Conservation (phyloP, 30 jellyfish, hydroid and myxozoan genomes). For the Aurelia aurita complex sp. Pacific region DNA sequence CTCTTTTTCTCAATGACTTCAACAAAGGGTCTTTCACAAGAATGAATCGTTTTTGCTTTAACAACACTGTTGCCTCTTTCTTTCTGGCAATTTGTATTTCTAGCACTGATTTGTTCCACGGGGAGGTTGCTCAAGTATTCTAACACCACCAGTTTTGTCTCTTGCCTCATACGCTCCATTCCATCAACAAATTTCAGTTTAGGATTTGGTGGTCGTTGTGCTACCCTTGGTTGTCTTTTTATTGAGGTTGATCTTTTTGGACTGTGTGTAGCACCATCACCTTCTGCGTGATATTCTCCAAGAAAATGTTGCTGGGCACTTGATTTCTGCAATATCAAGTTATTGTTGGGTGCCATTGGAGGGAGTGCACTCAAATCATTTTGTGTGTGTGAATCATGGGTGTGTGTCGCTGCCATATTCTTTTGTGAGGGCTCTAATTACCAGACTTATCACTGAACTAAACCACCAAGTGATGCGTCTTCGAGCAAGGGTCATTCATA, state of each 20-base stretch:
- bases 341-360: too few relatives aligned
- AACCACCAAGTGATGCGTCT: too few relatives aligned
- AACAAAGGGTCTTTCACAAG: constrained; percentile 61
- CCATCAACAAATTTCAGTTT: constrained; percentile 9
- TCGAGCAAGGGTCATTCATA: too few relatives aligned
- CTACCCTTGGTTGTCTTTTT: constrained; percentile 50
- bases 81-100: constrained; percentile 18
- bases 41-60: constrained; percentile 49
- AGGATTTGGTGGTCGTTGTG: constrained; percentile 6
- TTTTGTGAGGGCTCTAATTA: too few relatives aligned
- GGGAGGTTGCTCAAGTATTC: constrained; percentile 88
- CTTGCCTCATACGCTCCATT: constrained; percentile 77
- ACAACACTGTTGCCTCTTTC: constrained; percentile 20
- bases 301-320: too few relatives aligned
- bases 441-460: too few relatives aligned
- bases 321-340: too few relatives aligned
- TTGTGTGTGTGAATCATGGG: too few relatives aligned
- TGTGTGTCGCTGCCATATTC: too few relatives aligned
- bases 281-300: too few relatives aligned
- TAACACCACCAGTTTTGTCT: constrained; percentile 80
- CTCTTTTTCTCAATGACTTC: constrained; percentile 32
- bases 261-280: too few relatives aligned
- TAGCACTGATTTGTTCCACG: constrained; percentile 68
- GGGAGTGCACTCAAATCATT: too few relatives aligned
- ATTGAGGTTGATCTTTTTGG: neutral